A percentile compares a stretch with the other conserved stretches of the same genome.
Evolutionary conservation across 2,113 vertebrate genomes (phyloP).

Genomic region (Ardeotis arabs): DNA sequence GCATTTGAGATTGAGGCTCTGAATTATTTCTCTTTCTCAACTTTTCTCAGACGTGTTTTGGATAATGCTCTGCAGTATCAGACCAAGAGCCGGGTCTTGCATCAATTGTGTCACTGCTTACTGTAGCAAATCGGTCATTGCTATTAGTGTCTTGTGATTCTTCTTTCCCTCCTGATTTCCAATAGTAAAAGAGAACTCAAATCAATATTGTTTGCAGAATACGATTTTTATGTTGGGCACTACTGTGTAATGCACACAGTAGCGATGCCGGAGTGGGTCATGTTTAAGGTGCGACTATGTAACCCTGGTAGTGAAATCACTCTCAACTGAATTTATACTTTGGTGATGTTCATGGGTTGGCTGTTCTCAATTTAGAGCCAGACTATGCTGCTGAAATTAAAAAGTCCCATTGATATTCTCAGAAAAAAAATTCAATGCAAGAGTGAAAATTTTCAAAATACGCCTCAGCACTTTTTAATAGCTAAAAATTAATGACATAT

Average conservation of each 20-base stretch:
- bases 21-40: not conserved
- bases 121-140: not conserved
- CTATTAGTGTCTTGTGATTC: not conserved
- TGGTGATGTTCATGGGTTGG: not conserved
- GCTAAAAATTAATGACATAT: not conserved
- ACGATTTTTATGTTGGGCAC: not conserved
- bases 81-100: not conserved
- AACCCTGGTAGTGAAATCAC: not conserved
- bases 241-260: not conserved
- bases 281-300: not conserved
- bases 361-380: not conserved
- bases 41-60: not conserved
- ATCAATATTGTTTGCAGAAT: not conserved
- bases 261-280: not conserved
- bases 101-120: not conserved
- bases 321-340: not conserved
- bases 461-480: not conserved
- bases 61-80: not conserved
- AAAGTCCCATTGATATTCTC: not conserved
- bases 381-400: not conserved
- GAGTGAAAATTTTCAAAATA: not conserved
- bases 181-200: not conserved
- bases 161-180: not conserved
- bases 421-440: not conserved
- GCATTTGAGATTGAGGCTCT: not conserved